Evolutionary conservation across 2,888 invertebrate genomes (phyloP), one percentile per base, ranked within the genome.

Genomic region (Cerastis rubricosa): DNA sequence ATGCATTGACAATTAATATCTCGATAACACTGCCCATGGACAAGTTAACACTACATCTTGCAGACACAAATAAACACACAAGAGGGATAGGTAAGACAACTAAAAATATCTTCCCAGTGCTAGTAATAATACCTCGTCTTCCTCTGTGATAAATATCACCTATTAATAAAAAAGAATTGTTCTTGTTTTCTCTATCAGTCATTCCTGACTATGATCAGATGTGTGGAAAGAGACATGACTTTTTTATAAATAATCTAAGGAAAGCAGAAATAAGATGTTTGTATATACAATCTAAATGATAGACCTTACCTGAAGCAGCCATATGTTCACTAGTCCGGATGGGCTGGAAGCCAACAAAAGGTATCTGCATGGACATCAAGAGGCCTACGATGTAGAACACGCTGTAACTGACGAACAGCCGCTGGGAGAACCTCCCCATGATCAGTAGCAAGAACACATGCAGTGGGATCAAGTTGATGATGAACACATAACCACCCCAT

Each of bases 401-500:
- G 0, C 99, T 98, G 95, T 99, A 99, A 91, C 99, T 99, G 88
- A 98, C 99, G 92, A 99, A 99, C 69, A 99, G 97, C 69, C 99
- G 97, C 91, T 98, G 98, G 1, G 99, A 99, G 95, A 98, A 99
- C 73, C 99, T 97, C 61, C 99, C 99, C 99, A 99, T 99, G 66
- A 99, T 96, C 65, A 99, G 97, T 61, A 99, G 97, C 4, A 98
- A 98, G 96, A 99, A 99, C 8, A 99, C 99, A 93, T 99, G 99
- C 19, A 99, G 97, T 0, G 99, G 99, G 87, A 99, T 99, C 92
- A 99, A 97, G 96, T 99, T 99, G 93, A 99, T 99, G 90, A 99
- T 99, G 94, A 99, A 99, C 61, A 99, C 99, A 93, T 99, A 99
- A 85, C 99, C 99, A 88, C 99, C 99, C 99, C 99, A 99, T 86